These are phyloP conservation scores for Epizoanthus scotinus DNA, from an alignment of 92 coral and sea anemone species.

Conservation along the genomic window DNA sequence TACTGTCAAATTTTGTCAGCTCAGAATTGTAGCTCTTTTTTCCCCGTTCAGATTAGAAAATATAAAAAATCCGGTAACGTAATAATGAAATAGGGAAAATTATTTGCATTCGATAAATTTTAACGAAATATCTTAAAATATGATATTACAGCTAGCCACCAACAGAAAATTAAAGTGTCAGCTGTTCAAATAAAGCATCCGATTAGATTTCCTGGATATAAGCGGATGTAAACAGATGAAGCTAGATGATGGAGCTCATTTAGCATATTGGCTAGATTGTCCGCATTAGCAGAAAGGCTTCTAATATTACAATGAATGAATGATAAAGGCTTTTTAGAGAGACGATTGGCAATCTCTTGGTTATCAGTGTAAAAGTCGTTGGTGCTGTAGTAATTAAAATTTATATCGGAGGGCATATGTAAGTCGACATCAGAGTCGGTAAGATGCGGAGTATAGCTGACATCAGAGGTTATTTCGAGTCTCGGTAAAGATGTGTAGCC, in stretches of 20 bases:
- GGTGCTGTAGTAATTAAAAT: slow-evolving; percentile 41
- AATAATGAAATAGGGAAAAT: too few relatives aligned
- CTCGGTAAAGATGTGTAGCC: background rate
- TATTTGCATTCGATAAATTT: too few relatives aligned
- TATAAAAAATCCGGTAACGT: too few relatives aligned
- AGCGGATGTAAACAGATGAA: slow-evolving; percentile 45
- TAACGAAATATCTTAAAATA: too few relatives aligned
- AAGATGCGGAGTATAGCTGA: slow-evolving; percentile 37
- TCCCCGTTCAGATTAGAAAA: too few relatives aligned
- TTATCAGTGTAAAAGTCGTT: slow-evolving; percentile 30
- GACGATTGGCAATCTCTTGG: slow-evolving; percentile 16
- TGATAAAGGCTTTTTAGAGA: slow-evolving; percentile 15
- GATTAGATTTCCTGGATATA: too few relatives aligned
- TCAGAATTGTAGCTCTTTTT: too few relatives aligned
- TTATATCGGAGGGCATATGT: slow-evolving; percentile 41
- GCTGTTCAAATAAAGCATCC: too few relatives aligned
- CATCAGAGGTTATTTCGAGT: slow-evolving; percentile 29
- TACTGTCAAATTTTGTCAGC: too few relatives aligned
- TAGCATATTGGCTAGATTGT: slow-evolving; percentile 51
- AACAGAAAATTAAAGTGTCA: too few relatives aligned
- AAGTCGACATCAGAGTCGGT: slow-evolving; percentile 41
- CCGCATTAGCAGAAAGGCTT: slow-evolving; percentile 48
- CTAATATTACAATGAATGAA: slow-evolving; percentile 45
- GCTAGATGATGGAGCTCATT: slow-evolving; percentile 44
- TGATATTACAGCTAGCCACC: too few relatives aligned